These are phyloP conservation scores for Acridotheres tristis DNA, from an alignment of 2,797 vertebrate species.

Conservation along the genomic window DNA sequence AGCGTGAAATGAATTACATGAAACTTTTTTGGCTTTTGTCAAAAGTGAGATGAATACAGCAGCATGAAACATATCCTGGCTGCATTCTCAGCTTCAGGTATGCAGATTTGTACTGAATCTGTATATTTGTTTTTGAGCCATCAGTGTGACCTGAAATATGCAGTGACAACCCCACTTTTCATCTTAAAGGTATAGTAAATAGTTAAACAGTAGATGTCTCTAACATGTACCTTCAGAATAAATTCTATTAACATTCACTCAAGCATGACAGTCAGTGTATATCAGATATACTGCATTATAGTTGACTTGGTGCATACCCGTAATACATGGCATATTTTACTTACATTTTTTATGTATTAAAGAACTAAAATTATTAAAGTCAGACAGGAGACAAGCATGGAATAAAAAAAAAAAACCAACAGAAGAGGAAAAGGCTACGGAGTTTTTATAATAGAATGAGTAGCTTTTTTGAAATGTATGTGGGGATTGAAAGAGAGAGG, in stretches of 20 bases:
- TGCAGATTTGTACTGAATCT: constrained; percentile 66
- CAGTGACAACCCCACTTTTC: constrained; percentile 74
- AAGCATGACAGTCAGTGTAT: constrained; percentile 82
- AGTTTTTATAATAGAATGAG: constrained; percentile 73
- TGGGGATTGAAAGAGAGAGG: constrained; percentile 77
- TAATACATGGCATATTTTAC: constrained; percentile 82
- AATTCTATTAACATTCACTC: constrained; percentile 84
- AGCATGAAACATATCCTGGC: constrained; percentile 51
- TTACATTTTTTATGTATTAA: constrained; percentile 80
- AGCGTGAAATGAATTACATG: constrained; percentile 78
- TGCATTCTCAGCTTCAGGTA: constrained; percentile 67
- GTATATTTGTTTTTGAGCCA: constrained; percentile 72
- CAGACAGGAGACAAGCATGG: constrained; percentile 74
- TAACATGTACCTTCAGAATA: constrained; percentile 81
- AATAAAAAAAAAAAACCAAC: constrained; percentile 45
- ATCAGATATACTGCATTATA: constrained; percentile 84
- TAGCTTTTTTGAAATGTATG: constrained; percentile 77
- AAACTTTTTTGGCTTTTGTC: constrained; percentile 78
- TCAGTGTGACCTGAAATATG: constrained; percentile 71
- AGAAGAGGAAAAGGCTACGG: constrained; percentile 68
- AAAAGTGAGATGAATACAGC: constrained; percentile 72
- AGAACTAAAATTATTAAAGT: constrained; percentile 81
- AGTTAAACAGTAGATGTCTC: constrained; percentile 81
- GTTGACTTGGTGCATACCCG: constrained; percentile 79
- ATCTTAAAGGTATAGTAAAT: constrained; percentile 79